Base-by-base conservation (phyloP, 2,888 invertebrate species). In the Ennomos quercinarius region DNA sequence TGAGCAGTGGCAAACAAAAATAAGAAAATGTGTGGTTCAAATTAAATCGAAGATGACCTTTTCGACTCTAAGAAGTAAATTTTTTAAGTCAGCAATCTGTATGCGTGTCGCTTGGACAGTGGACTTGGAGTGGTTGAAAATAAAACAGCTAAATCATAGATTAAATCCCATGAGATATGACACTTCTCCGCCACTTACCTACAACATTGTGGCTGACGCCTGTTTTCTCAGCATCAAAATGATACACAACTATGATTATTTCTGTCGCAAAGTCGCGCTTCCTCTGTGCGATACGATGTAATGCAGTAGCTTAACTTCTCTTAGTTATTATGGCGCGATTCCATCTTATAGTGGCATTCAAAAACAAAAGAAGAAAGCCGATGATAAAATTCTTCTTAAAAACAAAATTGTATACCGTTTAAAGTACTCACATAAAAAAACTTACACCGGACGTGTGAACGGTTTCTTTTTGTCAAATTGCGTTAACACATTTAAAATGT, bases 181-280 rank as follows among this genome's bases (percentile, higher is more conserved):
- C 54, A 50, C 38, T 40, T 51, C 37, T 42, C 13, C 41, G 37
- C 44, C 59, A 55, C 59, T 60, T 41, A 45, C 50, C 43, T 55
- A 54, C 56, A 57, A 57, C 59, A 60, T 51, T 61, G 51, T 51
- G 36, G 54, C 54, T 51, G 60, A 55, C 50, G 48, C 48, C 48
- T 51, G 61, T 59, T 56, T 57, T 51, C 56, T 40, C 46, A 56
- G 54, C 60, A 47, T 63, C 65, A 63, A 67, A 51, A 66, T 58
- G 58, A 63, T 57, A 55, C 58, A 68, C 59, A 66, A 57, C 56
- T 57, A 58, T 60, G 66, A 68, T 66, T 67, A 70, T 76, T 71
- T 74, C 55, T 70, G 76, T 76, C 63, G 76, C 71, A 67, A 61
- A 61, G 57, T 66, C 65, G 61, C 63, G 57, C 12, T 65, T 63